Percentiles rank a stretch among this genome's conserved stretches.
Evolutionary conservation across 2,888 invertebrate species (phyloP).

Genomic region (Leptothorax acervorum): DNA sequence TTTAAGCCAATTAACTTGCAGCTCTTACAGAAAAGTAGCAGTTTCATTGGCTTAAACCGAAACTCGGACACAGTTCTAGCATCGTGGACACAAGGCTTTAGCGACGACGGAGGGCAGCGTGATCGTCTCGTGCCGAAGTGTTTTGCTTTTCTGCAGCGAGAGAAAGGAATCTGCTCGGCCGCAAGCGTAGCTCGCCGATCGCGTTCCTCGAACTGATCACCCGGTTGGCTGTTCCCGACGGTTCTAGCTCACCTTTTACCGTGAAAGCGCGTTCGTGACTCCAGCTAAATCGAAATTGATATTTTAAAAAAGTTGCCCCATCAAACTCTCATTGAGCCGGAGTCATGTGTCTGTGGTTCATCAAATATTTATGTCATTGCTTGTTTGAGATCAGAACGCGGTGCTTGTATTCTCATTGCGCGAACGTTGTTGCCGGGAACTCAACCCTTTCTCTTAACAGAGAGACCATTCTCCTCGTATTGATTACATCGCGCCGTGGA

Average conservation of each 20-base stretch:
- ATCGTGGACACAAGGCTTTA: no score
- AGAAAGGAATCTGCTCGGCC: slow-evolving; percentile 72
- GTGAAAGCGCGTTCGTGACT: slow-evolving; percentile 36
- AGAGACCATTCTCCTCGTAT: slow-evolving; percentile 44
- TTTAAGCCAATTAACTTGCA: no score
- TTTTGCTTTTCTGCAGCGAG: slow-evolving; percentile 69
- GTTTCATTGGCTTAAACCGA: no score
- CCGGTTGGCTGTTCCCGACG: slow-evolving; percentile 71
- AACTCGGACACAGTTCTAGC: no score
- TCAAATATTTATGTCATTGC: slow-evolving; percentile 23
- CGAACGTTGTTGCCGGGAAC: neutral
- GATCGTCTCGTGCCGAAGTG: slow-evolving; percentile 72
- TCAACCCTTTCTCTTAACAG: slow-evolving; percentile 47
- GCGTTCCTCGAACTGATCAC: slow-evolving; percentile 75
- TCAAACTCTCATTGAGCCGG: neutral
- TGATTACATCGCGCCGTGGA: slow-evolving; percentile 20
- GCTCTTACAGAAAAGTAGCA: no score
- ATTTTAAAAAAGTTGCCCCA: neutral
- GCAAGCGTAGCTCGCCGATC: slow-evolving; percentile 68
- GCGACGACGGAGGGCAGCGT: slow-evolving; percentile 61
- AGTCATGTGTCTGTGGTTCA: neutral
- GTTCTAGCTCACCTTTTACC: slow-evolving; percentile 3
- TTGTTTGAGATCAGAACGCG: neutral
- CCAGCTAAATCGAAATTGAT: neutral
- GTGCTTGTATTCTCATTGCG: slow-evolving; percentile 3